Evolutionary conservation across 2,888 invertebrate genomes (phyloP).

Genomic region (Eupithecia inturbata): DNA sequence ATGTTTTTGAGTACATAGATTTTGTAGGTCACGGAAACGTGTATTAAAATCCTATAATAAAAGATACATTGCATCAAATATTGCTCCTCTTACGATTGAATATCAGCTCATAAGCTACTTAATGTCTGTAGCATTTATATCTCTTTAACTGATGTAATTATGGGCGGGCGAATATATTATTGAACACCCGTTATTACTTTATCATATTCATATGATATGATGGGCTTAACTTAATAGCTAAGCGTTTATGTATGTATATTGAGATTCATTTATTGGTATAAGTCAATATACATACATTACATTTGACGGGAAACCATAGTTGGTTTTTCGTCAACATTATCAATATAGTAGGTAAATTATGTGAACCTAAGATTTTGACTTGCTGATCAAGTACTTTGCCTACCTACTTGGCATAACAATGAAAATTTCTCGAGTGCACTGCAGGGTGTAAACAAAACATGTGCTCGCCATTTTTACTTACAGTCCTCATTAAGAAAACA

Average conservation of each 20-base stretch:
- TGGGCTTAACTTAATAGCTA: too few relatives aligned
- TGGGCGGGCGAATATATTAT: neutral
- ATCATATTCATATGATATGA: neutral
- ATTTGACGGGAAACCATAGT: neutral
- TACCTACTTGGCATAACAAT: neutral
- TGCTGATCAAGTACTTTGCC: neutral
- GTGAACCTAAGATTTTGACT: neutral
- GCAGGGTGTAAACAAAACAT: neutral
- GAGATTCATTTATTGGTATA: too few relatives aligned
- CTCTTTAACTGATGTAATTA: neutral
- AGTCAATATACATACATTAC: too few relatives aligned
- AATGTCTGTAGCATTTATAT: neutral
- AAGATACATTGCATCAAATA: neutral
- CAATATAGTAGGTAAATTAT: neutral
- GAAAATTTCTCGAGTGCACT: neutral
- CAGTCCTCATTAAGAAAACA: constrained; percentile 2
- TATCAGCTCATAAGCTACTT: neutral
- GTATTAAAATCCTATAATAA: neutral
- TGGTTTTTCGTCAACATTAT: neutral
- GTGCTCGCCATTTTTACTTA: neutral
- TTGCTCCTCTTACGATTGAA: neutral
- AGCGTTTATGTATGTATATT: too few relatives aligned
- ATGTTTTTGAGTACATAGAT: neutral
- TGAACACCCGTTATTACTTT: neutral
- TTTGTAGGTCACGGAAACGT: neutral